Percentiles rank a stretch among this genome's conserved stretches.
Conservation (phyloP, 1,140 invertebrate genomes). For the Myzus persicae region DNA sequence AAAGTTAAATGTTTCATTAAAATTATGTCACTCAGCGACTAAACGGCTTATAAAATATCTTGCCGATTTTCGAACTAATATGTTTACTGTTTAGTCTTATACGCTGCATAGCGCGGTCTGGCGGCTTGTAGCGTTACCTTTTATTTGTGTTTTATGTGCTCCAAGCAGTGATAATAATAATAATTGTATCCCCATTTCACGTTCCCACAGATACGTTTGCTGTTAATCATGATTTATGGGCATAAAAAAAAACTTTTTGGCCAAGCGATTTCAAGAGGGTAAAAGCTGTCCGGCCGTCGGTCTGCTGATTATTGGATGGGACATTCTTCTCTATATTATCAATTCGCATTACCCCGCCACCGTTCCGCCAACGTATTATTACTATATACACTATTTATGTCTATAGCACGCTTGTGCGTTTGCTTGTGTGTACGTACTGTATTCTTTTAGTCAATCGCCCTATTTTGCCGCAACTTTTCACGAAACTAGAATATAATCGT, state of each 20-base stretch:
- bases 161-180: constrained; percentile 18
- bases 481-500: background rate
- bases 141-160: background rate
- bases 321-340: constrained; percentile 50
- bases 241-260: constrained; percentile 44
- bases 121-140: background rate
- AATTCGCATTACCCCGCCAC: constrained; percentile 34
- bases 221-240: constrained; percentile 57
- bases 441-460: background rate
- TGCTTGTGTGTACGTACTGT: background rate
- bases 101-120: background rate
- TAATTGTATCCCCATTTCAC: constrained; percentile 39
- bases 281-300: constrained; percentile 15
- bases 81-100: background rate
- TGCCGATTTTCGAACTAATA: background rate
- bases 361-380: background rate
- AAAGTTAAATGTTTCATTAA: background rate
- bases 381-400: constrained; percentile 16
- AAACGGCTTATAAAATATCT: background rate
- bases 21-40: background rate
- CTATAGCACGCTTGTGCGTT: background rate
- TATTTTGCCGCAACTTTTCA: background rate
- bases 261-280: constrained; percentile 44
- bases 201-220: constrained; percentile 1
- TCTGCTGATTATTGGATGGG: constrained; percentile 50